phyloP scores from a whole-genome alignment of 1,140 invertebrate species.

The Probaryconus sp. region DNA sequence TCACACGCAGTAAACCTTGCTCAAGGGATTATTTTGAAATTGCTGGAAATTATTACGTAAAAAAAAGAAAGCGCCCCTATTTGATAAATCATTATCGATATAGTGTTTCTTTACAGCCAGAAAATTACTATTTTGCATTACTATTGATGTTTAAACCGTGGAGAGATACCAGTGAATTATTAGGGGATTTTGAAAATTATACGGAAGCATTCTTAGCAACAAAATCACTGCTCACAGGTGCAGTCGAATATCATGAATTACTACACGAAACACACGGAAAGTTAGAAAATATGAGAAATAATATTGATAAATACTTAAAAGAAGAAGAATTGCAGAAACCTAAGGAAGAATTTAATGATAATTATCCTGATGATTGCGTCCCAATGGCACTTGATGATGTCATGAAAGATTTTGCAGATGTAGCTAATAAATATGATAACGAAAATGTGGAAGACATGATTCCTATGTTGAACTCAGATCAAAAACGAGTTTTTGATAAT shows the following conservation, averaged over 20 bases:
- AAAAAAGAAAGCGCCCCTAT: conserved; percentile 52
- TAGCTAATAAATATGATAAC: conserved; percentile 35
- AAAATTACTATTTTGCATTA: conserved; percentile 63
- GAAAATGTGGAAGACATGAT: conserved; percentile 53
- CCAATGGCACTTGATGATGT: conserved; percentile 49
- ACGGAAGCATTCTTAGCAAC: conserved; percentile 47
- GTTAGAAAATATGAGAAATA: conserved; percentile 45
- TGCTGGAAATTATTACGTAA: conserved; percentile 31
- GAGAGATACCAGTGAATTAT: conserved; percentile 57
- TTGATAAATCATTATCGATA: conserved; percentile 63
- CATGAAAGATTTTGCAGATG: conserved; percentile 61
- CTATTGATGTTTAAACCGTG: conserved; percentile 64
- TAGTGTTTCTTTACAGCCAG: conserved; percentile 52
- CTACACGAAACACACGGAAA: conserved; percentile 41
- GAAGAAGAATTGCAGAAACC: conserved; percentile 16
- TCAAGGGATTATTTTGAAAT: conserved; percentile 21
- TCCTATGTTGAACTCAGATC: conserved; percentile 59
- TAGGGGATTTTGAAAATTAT: conserved; percentile 40
- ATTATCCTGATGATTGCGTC: conserved; percentile 23
- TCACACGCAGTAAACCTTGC: not conserved
- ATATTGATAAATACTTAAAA: conserved; percentile 43
- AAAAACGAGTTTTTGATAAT: conserved; percentile 59
- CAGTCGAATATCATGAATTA: conserved; percentile 60
- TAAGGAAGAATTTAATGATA: conserved; percentile 37
- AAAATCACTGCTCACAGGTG: conserved; percentile 32